phyloP scores from a whole-genome alignment of 1,140 invertebrate species.

The Drosophila lini region DNA sequence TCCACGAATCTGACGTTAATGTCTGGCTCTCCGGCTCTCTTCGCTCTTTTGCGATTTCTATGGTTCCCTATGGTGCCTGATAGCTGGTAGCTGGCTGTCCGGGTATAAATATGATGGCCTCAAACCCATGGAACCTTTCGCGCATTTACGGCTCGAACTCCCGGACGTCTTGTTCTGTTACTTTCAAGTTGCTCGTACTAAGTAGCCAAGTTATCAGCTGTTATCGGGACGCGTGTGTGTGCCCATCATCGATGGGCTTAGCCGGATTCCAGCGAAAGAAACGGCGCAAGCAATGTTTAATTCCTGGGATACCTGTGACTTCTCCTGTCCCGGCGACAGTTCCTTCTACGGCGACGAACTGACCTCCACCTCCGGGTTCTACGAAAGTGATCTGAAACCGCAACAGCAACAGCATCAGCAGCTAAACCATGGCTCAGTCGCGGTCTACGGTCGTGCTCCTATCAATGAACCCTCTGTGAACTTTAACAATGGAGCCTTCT shows the following conservation, averaged over 20 bases:
- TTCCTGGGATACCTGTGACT: constrained; percentile 69
- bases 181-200: constrained; percentile 4
- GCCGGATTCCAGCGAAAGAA: constrained; percentile 32
- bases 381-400: constrained; percentile 52
- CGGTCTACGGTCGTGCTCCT: constrained; percentile 43
- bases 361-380: constrained; percentile 13
- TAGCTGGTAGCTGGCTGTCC: constrained; percentile 2
- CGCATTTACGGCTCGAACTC: constrained; percentile 59
- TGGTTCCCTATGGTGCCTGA: constrained; percentile 2
- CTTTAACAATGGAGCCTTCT: constrained; percentile 61
- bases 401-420: constrained; percentile 21
- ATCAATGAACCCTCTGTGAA: constrained; percentile 71
- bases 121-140: constrained; percentile 66
- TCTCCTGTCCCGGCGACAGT: constrained; percentile 55
- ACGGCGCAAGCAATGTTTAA: constrained; percentile 60
- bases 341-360: constrained; percentile 73
- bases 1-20: constrained; percentile 40
- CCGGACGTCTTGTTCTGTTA: constrained; percentile 50
- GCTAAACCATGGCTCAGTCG: constrained; percentile 30
- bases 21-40: constrained; percentile 37
- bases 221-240: constrained; percentile 31
- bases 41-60: constrained; percentile 41
- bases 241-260: constrained; percentile 45
- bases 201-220: constrained; percentile 22
- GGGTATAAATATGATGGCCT: constrained; percentile 72